These are phyloP conservation scores for Ennomos quercinarius DNA, from an alignment of 2,888 invertebrate genomes.

Conservation along the genomic window DNA sequence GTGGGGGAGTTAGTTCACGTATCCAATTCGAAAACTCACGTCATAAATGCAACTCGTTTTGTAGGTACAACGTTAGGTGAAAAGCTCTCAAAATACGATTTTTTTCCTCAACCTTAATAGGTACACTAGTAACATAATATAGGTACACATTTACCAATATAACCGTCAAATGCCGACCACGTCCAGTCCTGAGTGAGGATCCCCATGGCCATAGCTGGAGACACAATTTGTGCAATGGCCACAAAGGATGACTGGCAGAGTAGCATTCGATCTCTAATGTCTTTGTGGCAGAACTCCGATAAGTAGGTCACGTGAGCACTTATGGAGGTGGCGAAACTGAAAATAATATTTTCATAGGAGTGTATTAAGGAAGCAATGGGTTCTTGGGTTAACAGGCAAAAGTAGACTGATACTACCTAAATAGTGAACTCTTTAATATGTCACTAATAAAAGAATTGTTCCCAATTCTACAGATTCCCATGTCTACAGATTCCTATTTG, in stretches of 20 bases:
- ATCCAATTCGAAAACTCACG: too few relatives aligned
- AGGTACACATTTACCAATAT: conserved; percentile 53
- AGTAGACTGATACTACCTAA: too few relatives aligned
- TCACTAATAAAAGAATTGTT: too few relatives aligned
- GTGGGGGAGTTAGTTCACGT: too few relatives aligned
- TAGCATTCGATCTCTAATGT: conserved; percentile 63
- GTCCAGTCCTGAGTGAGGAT: conserved; percentile 62
- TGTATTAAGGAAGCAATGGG: conserved; percentile 4
- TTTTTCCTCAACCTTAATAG: too few relatives aligned
- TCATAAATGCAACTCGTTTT: too few relatives aligned
- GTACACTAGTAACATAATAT: conserved; percentile 39
- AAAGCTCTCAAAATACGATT: too few relatives aligned
- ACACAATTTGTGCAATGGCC: conserved; percentile 54
- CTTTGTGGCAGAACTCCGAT: conserved; percentile 64
- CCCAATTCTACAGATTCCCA: too few relatives aligned
- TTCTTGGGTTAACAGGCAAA: not conserved
- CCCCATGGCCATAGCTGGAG: conserved; percentile 62
- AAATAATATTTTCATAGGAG: conserved; percentile 16
- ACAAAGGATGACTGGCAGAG: conserved; percentile 60
- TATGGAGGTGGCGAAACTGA: conserved; percentile 63
- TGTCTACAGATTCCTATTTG: too few relatives aligned
- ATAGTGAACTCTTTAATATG: too few relatives aligned
- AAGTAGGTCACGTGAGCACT: conserved; percentile 56
- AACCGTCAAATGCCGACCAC: conserved; percentile 53
- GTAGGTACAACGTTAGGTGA: too few relatives aligned